Evolutionary conservation across 2,113 vertebrate genomes (phyloP), one percentile per base, ranked within the genome.

Genomic region (Perccottus glenii): DNA sequence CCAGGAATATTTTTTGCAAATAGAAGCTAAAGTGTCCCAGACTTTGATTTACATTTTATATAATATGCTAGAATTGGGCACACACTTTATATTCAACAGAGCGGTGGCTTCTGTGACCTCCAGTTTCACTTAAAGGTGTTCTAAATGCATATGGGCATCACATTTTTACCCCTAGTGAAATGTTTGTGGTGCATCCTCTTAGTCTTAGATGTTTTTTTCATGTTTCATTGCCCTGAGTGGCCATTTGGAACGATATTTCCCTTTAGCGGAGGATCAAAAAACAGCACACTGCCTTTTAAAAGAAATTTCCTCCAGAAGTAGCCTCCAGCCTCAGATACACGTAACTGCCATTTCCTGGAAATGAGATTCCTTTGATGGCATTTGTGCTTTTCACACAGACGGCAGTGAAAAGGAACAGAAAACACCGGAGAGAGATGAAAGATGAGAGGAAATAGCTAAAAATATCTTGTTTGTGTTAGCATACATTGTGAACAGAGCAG

Each of bases 401-500:
- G 10, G 40, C 40, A 43, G 4, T 49, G 52, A 48, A 76, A n/a
- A 46, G 8, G 44, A 14, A 11, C 16, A 2, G 11, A 16, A 49
- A 49, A 6, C 50, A 33, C 50, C 2, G 50, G 50, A 19, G 33
- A 42, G 32, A 15, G 55, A 46, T 48, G 45, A 33, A 7, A 50
- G 14, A 11, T 15, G 4, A 11, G 33, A 57, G 11, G 6, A 9
- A 44, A 61, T 6, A 8, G 42, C 63, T 48, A 62, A 51, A 64
- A 66, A 60, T 42, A 64, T 71, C n/a, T 60, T 4, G 49, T 55
- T 45, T 33, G 11, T 27, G 66, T 59, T 55, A 19, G 49, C 9
- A 16, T 51, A 19, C 14, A 43, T 8, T 11, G 33, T 5, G 32
- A 51, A 70, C 43, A 12, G 40, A 57, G 67, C 60, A 11, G 12